Evolutionary conservation across 2,113 vertebrate genomes (phyloP).

Genomic region (Lepisosteus oculatus): DNA sequence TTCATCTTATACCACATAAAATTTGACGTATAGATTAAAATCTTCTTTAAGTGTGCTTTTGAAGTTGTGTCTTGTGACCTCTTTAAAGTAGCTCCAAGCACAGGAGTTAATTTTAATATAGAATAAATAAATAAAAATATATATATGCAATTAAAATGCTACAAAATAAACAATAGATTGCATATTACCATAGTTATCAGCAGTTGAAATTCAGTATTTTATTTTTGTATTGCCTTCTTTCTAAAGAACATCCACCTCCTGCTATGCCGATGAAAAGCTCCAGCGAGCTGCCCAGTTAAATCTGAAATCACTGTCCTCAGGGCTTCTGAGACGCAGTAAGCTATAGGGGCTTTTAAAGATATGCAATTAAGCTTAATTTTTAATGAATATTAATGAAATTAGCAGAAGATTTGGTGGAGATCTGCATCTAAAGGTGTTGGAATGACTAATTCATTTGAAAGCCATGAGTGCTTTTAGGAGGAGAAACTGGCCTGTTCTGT

Average conservation of each 20-base stretch:
- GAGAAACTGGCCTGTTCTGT: slow-evolving; percentile 1
- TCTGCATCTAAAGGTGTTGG: slow-evolving; percentile 15
- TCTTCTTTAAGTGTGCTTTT: too few relatives aligned
- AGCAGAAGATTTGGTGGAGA: slow-evolving; percentile 62
- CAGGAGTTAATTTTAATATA: too few relatives aligned
- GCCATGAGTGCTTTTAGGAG: not conserved
- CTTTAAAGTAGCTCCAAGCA: too few relatives aligned
- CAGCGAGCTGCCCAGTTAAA: slow-evolving; percentile 16
- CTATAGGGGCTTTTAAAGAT: slow-evolving; percentile 49
- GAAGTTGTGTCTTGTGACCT: too few relatives aligned
- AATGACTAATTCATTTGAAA: slow-evolving; percentile 12
- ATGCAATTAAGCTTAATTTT: slow-evolving; percentile 75
- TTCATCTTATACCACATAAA: too few relatives aligned
- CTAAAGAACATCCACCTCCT: not conserved
- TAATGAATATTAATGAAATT: slow-evolving; percentile 79
- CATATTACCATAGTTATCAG: too few relatives aligned
- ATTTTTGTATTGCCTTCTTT: not conserved
- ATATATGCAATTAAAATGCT: too few relatives aligned
- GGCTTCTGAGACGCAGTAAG: slow-evolving; percentile 21
- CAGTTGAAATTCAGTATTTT: too few relatives aligned
- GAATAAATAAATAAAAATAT: too few relatives aligned
- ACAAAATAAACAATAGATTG: too few relatives aligned
- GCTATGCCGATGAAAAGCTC: slow-evolving; percentile 15
- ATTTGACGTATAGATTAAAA: too few relatives aligned
- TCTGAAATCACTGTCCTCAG: slow-evolving; percentile 28